A percentile compares a stretch with the other conserved stretches of the same genome.
Evolutionary conservation across 2,888 invertebrate genomes (phyloP).

Genomic region (Liposcelis brunnea): DNA sequence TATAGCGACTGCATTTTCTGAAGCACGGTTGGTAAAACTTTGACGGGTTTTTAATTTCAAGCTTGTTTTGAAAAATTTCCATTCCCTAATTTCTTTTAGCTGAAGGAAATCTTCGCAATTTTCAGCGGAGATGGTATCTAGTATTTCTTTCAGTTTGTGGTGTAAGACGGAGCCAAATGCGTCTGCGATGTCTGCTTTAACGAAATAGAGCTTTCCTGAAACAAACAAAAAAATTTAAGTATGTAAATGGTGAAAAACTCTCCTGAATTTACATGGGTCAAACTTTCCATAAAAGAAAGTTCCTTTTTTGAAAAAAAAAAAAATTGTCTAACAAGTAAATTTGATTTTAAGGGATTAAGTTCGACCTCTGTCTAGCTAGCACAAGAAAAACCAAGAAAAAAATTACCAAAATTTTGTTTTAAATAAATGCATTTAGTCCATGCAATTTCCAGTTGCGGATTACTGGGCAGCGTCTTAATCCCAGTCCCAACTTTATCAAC

Average conservation of each 20-base stretch:
- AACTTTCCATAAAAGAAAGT: no score
- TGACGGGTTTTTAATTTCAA: not conserved
- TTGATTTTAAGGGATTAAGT: no score
- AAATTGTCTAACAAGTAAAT: no score
- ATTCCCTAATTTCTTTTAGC: not conserved
- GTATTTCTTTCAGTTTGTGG: conserved; percentile 25
- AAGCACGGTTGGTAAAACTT: not conserved
- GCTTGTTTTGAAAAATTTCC: not conserved
- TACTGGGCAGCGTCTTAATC: not conserved
- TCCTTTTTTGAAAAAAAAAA: no score
- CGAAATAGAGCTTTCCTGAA: conserved; percentile 26
- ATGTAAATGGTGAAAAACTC: not conserved
- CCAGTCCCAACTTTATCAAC: not conserved
- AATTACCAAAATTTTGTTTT: not conserved
- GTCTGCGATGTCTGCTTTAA: conserved; percentile 32
- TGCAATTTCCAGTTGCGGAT: not conserved
- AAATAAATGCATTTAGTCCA: not conserved
- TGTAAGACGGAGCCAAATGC: conserved; percentile 33
- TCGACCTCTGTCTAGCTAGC: no score
- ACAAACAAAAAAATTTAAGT: not conserved
- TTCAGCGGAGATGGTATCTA: conserved; percentile 15
- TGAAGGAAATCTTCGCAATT: not conserved
- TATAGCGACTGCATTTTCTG: no score
- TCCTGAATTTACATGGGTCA: no score
- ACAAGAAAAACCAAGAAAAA: no score